Percentiles rank a stretch among this genome's conserved stretches.
These are phyloP conservation scores for Hypotaenidia philippensis DNA, from an alignment of 2,797 vertebrate genomes.

Conservation along the genomic window DNA sequence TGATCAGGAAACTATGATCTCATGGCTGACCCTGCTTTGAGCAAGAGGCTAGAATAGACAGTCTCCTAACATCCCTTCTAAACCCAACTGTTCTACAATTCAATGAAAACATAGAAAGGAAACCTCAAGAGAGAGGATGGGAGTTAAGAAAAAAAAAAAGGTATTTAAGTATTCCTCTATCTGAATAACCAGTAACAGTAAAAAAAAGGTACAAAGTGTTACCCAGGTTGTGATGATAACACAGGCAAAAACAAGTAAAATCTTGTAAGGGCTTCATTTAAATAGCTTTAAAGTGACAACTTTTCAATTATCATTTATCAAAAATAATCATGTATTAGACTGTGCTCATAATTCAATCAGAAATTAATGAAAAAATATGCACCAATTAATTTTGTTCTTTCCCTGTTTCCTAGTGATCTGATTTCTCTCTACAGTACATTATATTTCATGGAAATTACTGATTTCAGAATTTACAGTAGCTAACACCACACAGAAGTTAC, in stretches of 20 bases:
- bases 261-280: background rate
- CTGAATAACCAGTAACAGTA: background rate
- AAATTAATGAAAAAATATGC: accelerated
- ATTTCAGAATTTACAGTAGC: background rate
- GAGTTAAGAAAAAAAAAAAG: background rate
- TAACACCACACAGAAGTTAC: background rate
- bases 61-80: background rate
- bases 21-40: background rate
- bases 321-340: background rate
- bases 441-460: background rate
- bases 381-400: background rate
- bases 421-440: background rate
- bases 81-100: background rate
- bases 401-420: background rate
- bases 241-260: background rate
- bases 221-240: background rate
- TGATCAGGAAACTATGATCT: background rate
- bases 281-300: background rate
- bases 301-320: background rate
- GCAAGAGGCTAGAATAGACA: background rate
- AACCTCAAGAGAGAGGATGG: background rate
- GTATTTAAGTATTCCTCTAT: background rate
- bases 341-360: background rate
- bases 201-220: background rate
- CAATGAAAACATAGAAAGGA: background rate